Conservation (phyloP, 2,797 vertebrate species). For the Kryptopterus vitreolus region DNA sequence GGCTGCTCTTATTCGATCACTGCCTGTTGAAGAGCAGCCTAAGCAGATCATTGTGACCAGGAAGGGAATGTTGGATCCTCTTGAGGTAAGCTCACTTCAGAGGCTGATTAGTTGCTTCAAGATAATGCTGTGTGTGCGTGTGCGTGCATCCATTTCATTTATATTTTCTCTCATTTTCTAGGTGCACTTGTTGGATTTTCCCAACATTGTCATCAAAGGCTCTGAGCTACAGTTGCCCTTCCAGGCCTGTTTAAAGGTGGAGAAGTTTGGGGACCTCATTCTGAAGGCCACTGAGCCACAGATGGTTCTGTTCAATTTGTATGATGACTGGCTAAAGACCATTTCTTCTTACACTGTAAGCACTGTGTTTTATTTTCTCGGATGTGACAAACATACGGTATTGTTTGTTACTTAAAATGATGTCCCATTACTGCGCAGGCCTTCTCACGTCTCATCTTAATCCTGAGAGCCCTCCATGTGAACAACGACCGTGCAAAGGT, state of each 20-base stretch:
- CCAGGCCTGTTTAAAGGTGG: slow-evolving; percentile 99
- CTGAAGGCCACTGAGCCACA: slow-evolving; percentile 98
- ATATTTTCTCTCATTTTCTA: slow-evolving; percentile 53
- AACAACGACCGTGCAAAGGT: slow-evolving; percentile 98
- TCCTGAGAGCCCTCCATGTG: slow-evolving; percentile 93
- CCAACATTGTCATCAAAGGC: slow-evolving; percentile 99
- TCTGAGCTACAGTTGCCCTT: slow-evolving; percentile 98
- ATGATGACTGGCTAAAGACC: slow-evolving; percentile 99
- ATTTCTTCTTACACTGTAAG: slow-evolving; percentile 98
- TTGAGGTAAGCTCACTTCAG: slow-evolving; percentile 79
- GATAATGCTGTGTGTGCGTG: not conserved
- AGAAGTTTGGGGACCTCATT: slow-evolving; percentile 98
- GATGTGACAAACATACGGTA: not conserved
- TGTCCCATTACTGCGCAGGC: slow-evolving; percentile 73
- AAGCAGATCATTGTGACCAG: slow-evolving; percentile 99
- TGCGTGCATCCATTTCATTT: not conserved
- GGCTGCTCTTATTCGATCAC: slow-evolving; percentile 95
- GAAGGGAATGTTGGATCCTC: slow-evolving; percentile 97
- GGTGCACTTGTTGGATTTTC: slow-evolving; percentile 99
- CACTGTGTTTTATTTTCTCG: slow-evolving; percentile 1
- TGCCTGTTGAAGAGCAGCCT: slow-evolving; percentile 98
- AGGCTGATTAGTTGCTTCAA: not conserved
- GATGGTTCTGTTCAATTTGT: slow-evolving; percentile 99
- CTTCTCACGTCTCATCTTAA: slow-evolving; percentile 97
- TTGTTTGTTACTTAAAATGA: slow-evolving; percentile 41